These are phyloP conservation scores for Spinus olivaceus DNA, from an alignment of 2,797 vertebrate genomes.

Conservation along the genomic window DNA sequence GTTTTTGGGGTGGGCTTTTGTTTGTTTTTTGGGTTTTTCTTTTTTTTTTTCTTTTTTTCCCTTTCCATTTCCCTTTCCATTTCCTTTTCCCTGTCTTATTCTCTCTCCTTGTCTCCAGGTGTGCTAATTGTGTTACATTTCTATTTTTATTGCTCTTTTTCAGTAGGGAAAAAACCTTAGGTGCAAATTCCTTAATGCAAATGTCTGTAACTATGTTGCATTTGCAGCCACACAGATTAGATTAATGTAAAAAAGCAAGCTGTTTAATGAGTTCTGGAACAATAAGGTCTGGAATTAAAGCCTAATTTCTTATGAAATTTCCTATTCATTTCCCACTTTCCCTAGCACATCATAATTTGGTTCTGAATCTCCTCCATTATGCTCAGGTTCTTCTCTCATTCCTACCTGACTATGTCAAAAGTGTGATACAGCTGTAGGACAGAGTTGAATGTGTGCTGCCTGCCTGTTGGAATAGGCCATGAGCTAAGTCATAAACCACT, in stretches of 20 bases:
- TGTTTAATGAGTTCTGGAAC: neutral
- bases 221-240: neutral
- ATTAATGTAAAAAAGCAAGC: neutral
- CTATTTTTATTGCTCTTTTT: neutral
- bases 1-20: too few species aligned
- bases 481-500: neutral
- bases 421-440: accelerated
- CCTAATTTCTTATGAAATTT: neutral
- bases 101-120: neutral
- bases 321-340: neutral
- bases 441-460: neutral
- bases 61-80: accelerated
- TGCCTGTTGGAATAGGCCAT: neutral
- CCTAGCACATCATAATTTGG: neutral
- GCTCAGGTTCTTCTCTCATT: neutral
- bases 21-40: neutral
- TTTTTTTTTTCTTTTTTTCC: neutral
- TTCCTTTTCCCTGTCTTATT: neutral
- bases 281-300: neutral
- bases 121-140: neutral
- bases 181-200: neutral
- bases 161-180: neutral
- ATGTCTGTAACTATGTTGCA: neutral
- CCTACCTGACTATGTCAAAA: neutral
- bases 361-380: neutral